Percentiles rank a stretch among this genome's conserved stretches.
phyloP scores from a whole-genome alignment of 1,140 invertebrate genomes.

The Drosophila sulfurigaster region DNA sequence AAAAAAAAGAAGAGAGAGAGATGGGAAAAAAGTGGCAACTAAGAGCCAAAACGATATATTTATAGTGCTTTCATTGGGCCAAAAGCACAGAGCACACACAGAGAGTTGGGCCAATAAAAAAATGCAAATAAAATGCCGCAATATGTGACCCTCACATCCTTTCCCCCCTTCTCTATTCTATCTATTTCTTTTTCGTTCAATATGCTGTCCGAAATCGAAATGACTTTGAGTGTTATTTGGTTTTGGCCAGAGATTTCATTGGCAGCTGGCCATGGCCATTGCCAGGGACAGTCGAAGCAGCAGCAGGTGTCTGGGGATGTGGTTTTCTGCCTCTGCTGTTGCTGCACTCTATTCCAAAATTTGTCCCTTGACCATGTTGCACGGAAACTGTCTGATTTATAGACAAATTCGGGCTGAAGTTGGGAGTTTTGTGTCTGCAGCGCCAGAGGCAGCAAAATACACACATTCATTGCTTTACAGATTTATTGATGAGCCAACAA shows the following conservation, averaged over 20 bases:
- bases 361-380: constrained; percentile 51
- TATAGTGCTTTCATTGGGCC: constrained; percentile 48
- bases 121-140: constrained; percentile 77
- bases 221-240: constrained; percentile 81
- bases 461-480: constrained; percentile 40
- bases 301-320: constrained; percentile 69
- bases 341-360: constrained; percentile 39
- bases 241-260: constrained; percentile 76
- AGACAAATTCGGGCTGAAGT: constrained; percentile 35
- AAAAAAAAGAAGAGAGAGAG: neutral
- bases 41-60: constrained; percentile 72
- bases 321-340: neutral
- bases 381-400: constrained; percentile 75
- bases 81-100: neutral
- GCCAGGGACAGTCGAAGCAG: constrained; percentile 47
- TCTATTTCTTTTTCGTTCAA: neutral
- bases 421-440: constrained; percentile 60
- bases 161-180: neutral
- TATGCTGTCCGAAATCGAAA: constrained; percentile 68
- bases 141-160: constrained; percentile 60
- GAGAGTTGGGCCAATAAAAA: constrained; percentile 66
- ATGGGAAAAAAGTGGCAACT: constrained; percentile 31
- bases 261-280: constrained; percentile 60
- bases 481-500: constrained; percentile 79
- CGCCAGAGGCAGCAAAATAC: constrained; percentile 49